Evolutionary conservation across 1,140 invertebrate genomes (phyloP).

Genomic region (Pogonognathellus flavescens): DNA sequence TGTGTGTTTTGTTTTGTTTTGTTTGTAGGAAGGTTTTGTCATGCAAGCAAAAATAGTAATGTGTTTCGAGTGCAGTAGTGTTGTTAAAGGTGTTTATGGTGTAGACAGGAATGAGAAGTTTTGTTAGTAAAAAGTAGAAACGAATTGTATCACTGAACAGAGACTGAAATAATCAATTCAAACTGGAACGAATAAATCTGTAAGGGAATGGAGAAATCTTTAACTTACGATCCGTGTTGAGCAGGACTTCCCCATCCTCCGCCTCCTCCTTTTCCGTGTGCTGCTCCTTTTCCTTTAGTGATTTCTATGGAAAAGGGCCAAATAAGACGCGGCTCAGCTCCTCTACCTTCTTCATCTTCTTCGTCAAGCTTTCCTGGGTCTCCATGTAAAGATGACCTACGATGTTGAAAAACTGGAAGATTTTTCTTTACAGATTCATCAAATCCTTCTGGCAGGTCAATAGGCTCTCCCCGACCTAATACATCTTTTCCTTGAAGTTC

Average conservation of each 20-base stretch:
- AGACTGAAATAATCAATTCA: conserved; percentile 16
- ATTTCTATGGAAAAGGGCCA: conserved; percentile 62
- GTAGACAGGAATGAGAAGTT: conserved; percentile 19
- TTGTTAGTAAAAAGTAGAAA: conserved; percentile 19
- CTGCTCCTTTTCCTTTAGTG: conserved; percentile 50
- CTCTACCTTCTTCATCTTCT: conserved; percentile 37
- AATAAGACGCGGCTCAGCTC: conserved; percentile 42
- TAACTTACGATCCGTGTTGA: conserved; percentile 57
- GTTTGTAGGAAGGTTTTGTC: conserved; percentile 4
- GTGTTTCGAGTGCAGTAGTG: not conserved
- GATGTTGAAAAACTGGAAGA: not conserved
- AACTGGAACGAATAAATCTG: not conserved
- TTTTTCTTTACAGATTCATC: conserved; percentile 54
- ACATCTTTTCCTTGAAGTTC: not conserved
- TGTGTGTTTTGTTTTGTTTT: too few species aligned
- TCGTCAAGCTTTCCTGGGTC: conserved; percentile 36
- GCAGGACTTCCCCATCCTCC: conserved; percentile 18
- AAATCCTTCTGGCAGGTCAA: conserved; percentile 49
- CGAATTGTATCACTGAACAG: not conserved
- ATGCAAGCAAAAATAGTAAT: not conserved
- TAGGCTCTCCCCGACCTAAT: not conserved
- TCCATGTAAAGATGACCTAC: not conserved
- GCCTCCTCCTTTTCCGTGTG: not conserved
- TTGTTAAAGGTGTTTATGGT: not conserved
- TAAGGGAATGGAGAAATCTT: not conserved